These are phyloP conservation scores for Ageneiosus marmoratus DNA, from an alignment of 2,113 vertebrate species.

Conservation along the genomic window DNA sequence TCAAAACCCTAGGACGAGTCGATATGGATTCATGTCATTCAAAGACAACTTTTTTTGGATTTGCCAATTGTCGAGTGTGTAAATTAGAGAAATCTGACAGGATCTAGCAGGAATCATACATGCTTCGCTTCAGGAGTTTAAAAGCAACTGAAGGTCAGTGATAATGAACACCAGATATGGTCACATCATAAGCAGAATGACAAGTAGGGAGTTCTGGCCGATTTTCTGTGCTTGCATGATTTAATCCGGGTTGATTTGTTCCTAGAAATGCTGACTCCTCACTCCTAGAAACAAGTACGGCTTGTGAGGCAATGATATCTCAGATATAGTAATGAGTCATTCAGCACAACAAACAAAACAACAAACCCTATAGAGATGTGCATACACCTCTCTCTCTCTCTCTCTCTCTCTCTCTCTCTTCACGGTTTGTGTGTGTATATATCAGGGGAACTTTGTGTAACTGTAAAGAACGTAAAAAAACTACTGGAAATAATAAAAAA, in stretches of 20 bases:
- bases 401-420: too few relatives aligned
- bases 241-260: not conserved
- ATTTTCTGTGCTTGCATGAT: not conserved
- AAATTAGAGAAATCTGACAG: not conserved
- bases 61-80: not conserved
- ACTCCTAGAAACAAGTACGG: constrained; percentile 18
- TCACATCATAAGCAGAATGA: not conserved
- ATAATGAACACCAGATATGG: not conserved
- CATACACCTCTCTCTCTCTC: too few relatives aligned
- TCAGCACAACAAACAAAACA: not conserved
- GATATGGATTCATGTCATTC: not conserved
- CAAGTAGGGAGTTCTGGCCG: not conserved
- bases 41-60: not conserved
- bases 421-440: too few relatives aligned
- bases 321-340: not conserved
- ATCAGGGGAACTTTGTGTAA: too few relatives aligned
- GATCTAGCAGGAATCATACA: not conserved
- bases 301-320: not conserved
- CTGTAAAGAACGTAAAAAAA: too few relatives aligned
- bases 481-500: too few relatives aligned
- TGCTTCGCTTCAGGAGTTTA: not conserved
- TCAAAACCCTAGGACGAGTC: not conserved
- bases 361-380: not conserved
- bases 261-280: constrained; percentile 25
- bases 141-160: not conserved